Conservation (phyloP, 92 coral and sea anemone species). For the Montipora capitata region DNA sequence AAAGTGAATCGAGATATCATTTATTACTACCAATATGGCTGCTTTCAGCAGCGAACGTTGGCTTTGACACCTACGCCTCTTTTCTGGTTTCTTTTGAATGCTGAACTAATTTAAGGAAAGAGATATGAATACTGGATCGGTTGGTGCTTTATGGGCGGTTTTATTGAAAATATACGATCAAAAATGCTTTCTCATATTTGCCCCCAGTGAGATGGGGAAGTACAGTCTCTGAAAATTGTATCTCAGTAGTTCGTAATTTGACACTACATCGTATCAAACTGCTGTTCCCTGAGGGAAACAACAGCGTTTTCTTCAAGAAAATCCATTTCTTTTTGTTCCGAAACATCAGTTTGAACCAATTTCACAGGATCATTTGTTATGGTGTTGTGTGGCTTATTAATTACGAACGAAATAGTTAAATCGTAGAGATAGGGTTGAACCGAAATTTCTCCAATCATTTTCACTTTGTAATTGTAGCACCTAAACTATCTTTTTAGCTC, state of each 20-base stretch:
- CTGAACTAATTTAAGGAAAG: not conserved
- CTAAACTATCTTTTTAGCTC: not conserved
- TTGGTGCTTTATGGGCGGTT: not conserved
- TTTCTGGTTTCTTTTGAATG: not conserved
- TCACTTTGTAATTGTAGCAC: not conserved
- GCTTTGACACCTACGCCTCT: slow-evolving; percentile 21
- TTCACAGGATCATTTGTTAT: not conserved
- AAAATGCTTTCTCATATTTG: not conserved
- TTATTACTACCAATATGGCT: slow-evolving; percentile 5
- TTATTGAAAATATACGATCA: not conserved
- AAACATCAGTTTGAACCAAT: not conserved
- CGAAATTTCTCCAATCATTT: slow-evolving; percentile 5
- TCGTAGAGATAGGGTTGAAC: not conserved
- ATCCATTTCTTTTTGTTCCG: not conserved
- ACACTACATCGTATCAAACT: slow-evolving; percentile 4
- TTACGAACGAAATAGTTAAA: not conserved
- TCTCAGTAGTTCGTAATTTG: slow-evolving; percentile 31
- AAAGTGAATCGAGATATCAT: slow-evolving; percentile 19
- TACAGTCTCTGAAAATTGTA: slow-evolving; percentile 6
- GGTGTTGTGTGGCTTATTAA: not conserved
- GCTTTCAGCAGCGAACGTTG: not conserved
- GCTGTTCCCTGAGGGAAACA: not conserved
- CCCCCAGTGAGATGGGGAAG: not conserved
- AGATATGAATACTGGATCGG: not conserved
- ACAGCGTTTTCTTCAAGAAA: not conserved